Evolutionary conservation across 2,797 vertebrate species (phyloP).

Genomic region (Austrolebias charrua): DNA sequence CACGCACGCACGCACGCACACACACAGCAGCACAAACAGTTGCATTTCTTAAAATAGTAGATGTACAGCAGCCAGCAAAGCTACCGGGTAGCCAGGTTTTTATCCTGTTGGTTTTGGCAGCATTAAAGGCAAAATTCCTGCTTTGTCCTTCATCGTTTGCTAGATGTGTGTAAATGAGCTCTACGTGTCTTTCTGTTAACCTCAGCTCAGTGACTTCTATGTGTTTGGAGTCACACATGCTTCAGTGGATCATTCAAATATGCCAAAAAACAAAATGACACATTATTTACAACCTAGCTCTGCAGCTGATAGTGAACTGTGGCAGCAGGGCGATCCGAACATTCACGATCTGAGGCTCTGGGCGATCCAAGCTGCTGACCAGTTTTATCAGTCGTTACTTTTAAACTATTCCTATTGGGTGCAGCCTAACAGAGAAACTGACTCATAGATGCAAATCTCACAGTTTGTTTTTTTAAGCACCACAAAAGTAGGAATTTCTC

Average conservation of each 20-base stretch:
- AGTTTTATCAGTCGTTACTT: not conserved
- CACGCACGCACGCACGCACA: slow-evolving; percentile 11
- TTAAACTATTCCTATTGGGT: too few species aligned
- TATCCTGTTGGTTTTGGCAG: slow-evolving; percentile 46
- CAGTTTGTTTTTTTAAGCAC: not conserved
- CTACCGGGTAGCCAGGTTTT: slow-evolving; percentile 25
- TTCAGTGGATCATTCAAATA: not conserved
- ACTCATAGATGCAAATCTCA: not conserved
- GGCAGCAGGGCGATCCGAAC: not conserved
- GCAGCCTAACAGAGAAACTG: not conserved
- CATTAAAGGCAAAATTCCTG: slow-evolving; percentile 25
- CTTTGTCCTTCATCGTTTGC: slow-evolving; percentile 30
- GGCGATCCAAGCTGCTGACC: not conserved
- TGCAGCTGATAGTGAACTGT: too few species aligned
- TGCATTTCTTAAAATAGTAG: slow-evolving; percentile 44
- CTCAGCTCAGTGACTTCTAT: slow-evolving; percentile 10
- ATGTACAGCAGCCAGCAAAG: slow-evolving; percentile 32
- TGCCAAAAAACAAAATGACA: not conserved
- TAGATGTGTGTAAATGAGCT: slow-evolving; percentile 25
- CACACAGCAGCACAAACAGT: slow-evolving; percentile 13
- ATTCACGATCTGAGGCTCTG: not conserved
- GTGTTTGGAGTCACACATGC: slow-evolving; percentile 4
- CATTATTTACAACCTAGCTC: not conserved
- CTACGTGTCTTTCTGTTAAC: not conserved
- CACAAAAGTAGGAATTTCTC: not conserved